These are phyloP conservation scores for Solen grandis DNA, from an alignment of 1,140 invertebrate genomes.

Conservation along the genomic window DNA sequence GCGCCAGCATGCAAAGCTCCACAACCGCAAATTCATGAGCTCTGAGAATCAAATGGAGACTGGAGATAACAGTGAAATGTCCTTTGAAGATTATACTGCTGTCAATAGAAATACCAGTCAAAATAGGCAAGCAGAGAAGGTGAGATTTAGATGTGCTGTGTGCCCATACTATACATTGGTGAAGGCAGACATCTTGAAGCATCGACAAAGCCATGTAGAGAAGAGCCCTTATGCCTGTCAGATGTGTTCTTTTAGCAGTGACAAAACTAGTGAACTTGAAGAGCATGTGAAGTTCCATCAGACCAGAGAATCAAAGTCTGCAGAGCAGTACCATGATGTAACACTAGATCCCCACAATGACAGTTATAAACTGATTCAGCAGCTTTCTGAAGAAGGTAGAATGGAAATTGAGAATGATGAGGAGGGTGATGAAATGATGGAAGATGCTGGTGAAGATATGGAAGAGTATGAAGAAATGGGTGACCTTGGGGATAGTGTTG, in stretches of 20 bases:
- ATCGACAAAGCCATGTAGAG: constrained; percentile 69
- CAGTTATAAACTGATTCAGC: constrained; percentile 25
- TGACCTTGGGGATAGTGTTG: constrained; percentile 43
- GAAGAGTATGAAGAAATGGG: constrained; percentile 55
- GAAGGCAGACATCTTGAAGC: constrained; percentile 71
- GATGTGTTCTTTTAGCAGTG: constrained; percentile 69
- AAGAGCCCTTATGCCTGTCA: constrained; percentile 70
- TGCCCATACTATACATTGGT: constrained; percentile 72
- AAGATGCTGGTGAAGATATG: constrained; percentile 40
- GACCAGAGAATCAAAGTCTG: constrained; percentile 26
- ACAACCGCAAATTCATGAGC: constrained; percentile 28
- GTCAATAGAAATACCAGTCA: background rate
- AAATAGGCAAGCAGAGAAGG: constrained; percentile 19
- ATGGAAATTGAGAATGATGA: constrained; percentile 10
- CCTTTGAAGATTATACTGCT: constrained; percentile 31
- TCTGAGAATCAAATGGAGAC: background rate
- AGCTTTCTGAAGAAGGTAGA: constrained; percentile 32
- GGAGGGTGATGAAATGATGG: background rate
- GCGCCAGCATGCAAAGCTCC: constrained; percentile 60
- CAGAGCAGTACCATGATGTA: constrained; percentile 60
- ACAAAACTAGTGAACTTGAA: constrained; percentile 42
- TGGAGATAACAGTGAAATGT: background rate
- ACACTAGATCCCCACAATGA: constrained; percentile 68
- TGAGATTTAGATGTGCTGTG: constrained; percentile 67
- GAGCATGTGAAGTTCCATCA: constrained; percentile 61